Base-by-base conservation (phyloP, 1,140 invertebrate species). In the Hycleus cichorii region DNA sequence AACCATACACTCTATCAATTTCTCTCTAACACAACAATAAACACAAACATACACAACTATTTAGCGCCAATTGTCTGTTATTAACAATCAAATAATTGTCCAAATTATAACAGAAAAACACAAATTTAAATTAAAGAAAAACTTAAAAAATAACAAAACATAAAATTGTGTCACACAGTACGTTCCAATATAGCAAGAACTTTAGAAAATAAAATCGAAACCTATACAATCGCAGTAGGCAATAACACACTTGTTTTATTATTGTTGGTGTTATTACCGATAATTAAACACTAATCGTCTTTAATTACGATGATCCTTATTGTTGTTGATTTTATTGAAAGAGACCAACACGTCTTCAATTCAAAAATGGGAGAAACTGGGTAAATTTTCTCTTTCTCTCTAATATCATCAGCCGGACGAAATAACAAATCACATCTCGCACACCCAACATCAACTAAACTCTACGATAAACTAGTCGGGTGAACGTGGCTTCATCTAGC, bases 371-470 rank as follows among this genome's bases (percentile, higher is more conserved):
- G 18, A 18, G 18, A 18, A 18, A 18, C 18, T 18, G 18, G 18
- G 18, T 18, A 18, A 18, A 18, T 18, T 18, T 18, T 18, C 18
- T 18, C 18, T 18, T 18, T 18, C 18, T 18, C 18, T 18, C 18
- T 2, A 18, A 18, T 18, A 1, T 18, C 1, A 18, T 18, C 18
- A 32, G 32, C 32, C 4, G 32, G 32, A 32, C 4, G 32, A 32
- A 4, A 32, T 7, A 32, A 32, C 32, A 32, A 32, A 32, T 7
- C 32, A 32, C 7, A 32, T 7, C 4, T 32, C 32, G 32, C 51
- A 45, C 51, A 47, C 40, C 54, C 54, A 39, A 57, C 54, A 27
- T 43, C 27, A 32, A 57, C 54, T 57, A 43, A 26, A 47, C 39
- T 24, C 8, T 32, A 57, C 54, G 54, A 49, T 24, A 49, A 57